Base-by-base conservation (phyloP, 2,113 vertebrate genomes). In the Semicossyphus pulcher region DNA sequence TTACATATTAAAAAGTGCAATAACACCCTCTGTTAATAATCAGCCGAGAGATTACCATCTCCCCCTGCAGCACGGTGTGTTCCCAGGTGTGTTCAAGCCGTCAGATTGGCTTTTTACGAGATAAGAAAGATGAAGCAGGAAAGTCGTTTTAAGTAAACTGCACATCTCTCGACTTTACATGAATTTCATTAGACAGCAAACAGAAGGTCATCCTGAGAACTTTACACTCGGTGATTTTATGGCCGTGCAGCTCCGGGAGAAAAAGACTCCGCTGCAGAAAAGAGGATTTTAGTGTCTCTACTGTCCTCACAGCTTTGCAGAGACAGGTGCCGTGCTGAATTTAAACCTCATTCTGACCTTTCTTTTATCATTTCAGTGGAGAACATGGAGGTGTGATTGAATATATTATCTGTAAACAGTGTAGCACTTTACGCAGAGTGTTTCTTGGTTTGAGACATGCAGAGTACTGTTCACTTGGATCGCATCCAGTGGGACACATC, bases 281-380 rank as follows among this genome's bases (percentile, higher is more conserved):
- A 54, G 18, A 57, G 37, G 14, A 51, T 76, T 86, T 72, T 56
- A 56, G 47, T 12, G 54, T 25, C 51, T 37, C 10, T 32, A 10
- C 36, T 21, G 57, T 71, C 69, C 45, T 78, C 48, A 26, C 9
- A 72, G 59, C 48, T 47, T 12, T 14, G 23, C 3, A 29, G 37
- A 29, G 65, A 47, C 78, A 71, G 56, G 49, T 68, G 76, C 37
- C 10, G 72, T 14, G 72, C 28, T 64, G 78, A 74, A 86, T 83
- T 16, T 80, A 83, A 83, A 81, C 62, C 23, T 76, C 52, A 68
- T 69, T 32, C 39, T 82, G 85, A 86, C 78, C 84, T 89, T 86
- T 89, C 32, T 44, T 2, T 47, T 18, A 20, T 71, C 72, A 54
- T 81, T 72, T 76, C 61, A 32, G 47, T 56, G 52, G 59, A 78